Percentiles rank a stretch among this genome's conserved stretches.
phyloP scores from a whole-genome alignment of 2,888 invertebrate species.

The Pachydiplax longipennis region DNA sequence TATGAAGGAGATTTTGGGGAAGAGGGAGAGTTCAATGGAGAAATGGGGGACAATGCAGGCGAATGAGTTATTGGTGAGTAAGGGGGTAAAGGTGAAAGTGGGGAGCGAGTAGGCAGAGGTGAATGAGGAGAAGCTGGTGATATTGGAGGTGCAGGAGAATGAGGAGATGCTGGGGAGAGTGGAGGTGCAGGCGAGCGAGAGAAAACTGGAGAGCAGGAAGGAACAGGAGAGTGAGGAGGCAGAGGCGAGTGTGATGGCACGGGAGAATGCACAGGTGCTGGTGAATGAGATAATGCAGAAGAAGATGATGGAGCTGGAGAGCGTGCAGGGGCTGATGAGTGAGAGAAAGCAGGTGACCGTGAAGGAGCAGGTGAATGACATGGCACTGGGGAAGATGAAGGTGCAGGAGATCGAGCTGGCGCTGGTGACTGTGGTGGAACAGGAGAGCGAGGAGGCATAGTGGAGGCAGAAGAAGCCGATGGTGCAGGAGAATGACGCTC shows the following conservation, averaged over 20 bases:
- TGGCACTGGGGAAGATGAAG: background rate
- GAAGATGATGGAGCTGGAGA: background rate
- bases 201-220: background rate
- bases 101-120: background rate
- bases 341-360: constrained; percentile 6
- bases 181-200: background rate
- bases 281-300: background rate
- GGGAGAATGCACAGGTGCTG: background rate
- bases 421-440: background rate
- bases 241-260: background rate
- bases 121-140: background rate
- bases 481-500: background rate
- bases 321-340: background rate
- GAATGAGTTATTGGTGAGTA: background rate
- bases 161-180: background rate
- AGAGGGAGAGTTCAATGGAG: background rate
- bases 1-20: background rate
- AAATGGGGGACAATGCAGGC: background rate
- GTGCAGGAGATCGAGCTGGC: background rate
- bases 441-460: background rate
- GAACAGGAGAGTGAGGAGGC: background rate
- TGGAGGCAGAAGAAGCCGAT: background rate
- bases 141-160: background rate
- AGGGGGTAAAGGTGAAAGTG: background rate
- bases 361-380: background rate